These are phyloP conservation scores for Dendronephthya gigantea DNA, from an alignment of 64 coral and sea anemone genomes.

Conservation along the genomic window DNA sequence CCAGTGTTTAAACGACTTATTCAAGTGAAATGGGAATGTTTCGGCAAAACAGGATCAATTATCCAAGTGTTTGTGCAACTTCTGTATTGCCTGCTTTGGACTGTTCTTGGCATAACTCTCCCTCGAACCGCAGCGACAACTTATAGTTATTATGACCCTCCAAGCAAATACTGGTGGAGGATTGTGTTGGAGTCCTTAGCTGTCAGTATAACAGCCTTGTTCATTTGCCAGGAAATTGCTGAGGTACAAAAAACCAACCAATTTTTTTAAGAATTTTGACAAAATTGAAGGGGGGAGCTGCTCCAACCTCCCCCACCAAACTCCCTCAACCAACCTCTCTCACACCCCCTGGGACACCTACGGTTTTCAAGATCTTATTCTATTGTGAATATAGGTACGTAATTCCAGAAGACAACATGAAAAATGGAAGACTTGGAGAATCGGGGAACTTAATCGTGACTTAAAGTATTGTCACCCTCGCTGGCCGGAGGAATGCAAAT, in stretches of 20 bases:
- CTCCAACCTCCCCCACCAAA: no score
- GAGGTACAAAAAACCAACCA: neutral
- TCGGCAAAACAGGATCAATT: slow-evolving; percentile 57
- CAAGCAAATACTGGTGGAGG: slow-evolving; percentile 72
- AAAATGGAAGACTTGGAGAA: slow-evolving; percentile 64
- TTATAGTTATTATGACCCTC: slow-evolving; percentile 48
- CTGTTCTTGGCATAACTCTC: slow-evolving; percentile 64
- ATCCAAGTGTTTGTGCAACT: slow-evolving; percentile 69
- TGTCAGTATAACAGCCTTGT: slow-evolving; percentile 58
- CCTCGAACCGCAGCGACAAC: slow-evolving; percentile 35
- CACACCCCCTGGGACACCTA: no score
- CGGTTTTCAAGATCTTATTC: neutral
- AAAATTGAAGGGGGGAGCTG: no score
- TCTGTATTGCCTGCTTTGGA: slow-evolving; percentile 67
- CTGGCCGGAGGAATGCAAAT: slow-evolving; percentile 93
- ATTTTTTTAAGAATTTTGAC: neutral
- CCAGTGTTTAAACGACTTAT: slow-evolving; percentile 91
- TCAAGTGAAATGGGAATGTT: slow-evolving; percentile 78
- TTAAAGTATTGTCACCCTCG: slow-evolving; percentile 85
- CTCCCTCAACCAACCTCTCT: neutral
- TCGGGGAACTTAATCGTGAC: slow-evolving; percentile 57
- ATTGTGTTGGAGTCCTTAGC: slow-evolving; percentile 67
- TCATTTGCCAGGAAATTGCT: slow-evolving; percentile 61
- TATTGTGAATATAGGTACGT: slow-evolving; percentile 51
- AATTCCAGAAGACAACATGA: slow-evolving; percentile 45